Evolutionary conservation across 2,888 invertebrate species (phyloP), one percentile per base, ranked within the genome.

Genomic region (Perizoma flavofasciatum): DNA sequence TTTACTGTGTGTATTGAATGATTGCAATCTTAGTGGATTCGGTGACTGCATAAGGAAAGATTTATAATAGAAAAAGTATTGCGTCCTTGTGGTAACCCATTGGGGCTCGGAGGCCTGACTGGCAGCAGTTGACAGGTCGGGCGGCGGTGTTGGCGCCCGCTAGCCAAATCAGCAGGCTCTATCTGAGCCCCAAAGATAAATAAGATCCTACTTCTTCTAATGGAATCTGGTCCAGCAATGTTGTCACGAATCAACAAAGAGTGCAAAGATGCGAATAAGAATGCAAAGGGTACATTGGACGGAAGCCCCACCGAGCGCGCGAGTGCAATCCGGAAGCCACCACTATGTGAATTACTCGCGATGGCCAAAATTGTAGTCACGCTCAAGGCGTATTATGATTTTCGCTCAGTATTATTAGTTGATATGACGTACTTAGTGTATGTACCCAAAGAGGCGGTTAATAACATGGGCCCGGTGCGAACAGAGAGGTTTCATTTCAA

Each of bases 361-460:
- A 84, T 81, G 88, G 88, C 88, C 88, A 89, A 89, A 89, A 86
- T 86, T 86, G 80, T 86, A 87, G 82, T 85, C 73, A 85, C 84
- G 86, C 85, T 77, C 75, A 37, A 77, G 81, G 85, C 82, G 83
- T 83, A 82, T 85, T 85, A 86, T 87, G 75, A 83, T 88, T 87
- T 88, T 85, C 82, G 83, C 86, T 86, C 87, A 88, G 88, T 88
- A 86, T 88, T 88, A 89, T 84, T 88, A 86, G 83, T 84, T 81
- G 71, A 61, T 61, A 61, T 80, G 72, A 69, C 70, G 75, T 75
- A 73, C 72, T 74, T 77, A 74, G 77, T 74, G 69, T 77, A 73
- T 71, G 71, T 75, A 74, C 72, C 68, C 68, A 69, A 69, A 73
- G 78, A 78, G 75, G 73, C 71, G 76, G 71, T 73, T 49, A 73